A percentile compares a stretch with the other conserved stretches of the same genome.
Evolutionary conservation across 2,113 vertebrate species (phyloP).

Genomic region (Ptychochromis oligacanthus): DNA sequence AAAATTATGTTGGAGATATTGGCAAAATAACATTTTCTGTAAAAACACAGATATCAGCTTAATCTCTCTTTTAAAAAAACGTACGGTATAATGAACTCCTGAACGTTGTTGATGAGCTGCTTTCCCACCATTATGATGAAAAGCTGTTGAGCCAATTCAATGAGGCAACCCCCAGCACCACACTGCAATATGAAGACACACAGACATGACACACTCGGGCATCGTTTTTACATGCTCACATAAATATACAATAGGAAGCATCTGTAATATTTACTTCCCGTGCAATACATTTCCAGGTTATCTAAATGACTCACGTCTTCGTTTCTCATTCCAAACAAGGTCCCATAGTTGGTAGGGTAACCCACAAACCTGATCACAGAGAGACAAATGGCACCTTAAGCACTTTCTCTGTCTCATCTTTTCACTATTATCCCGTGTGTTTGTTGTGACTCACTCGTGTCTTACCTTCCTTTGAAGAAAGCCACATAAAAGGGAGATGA

Average conservation of each 20-base stretch:
- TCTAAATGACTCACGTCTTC: constrained; percentile 79
- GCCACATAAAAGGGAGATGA: constrained; percentile 85
- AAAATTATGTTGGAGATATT: not conserved
- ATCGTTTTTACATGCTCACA: not conserved
- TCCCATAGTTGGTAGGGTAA: constrained; percentile 82
- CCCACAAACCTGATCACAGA: constrained; percentile 78
- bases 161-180: constrained; percentile 81
- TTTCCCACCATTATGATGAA: constrained; percentile 87
- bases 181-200: constrained; percentile 70
- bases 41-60: not conserved
- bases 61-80: constrained; percentile 14
- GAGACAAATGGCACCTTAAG: not conserved
- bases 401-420: not conserved
- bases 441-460: not conserved
- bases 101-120: constrained; percentile 82
- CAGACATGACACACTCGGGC: not conserved
- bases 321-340: constrained; percentile 82
- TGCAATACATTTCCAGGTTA: not conserved
- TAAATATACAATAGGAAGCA: not conserved
- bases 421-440: not conserved
- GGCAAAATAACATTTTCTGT: not conserved
- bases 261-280: not conserved
- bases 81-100: constrained; percentile 84
- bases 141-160: constrained; percentile 83
- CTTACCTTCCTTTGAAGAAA: constrained; percentile 86